These are phyloP conservation scores for Agriotes lineatus DNA, from an alignment of 2,888 invertebrate genomes.

Conservation along the genomic window DNA sequence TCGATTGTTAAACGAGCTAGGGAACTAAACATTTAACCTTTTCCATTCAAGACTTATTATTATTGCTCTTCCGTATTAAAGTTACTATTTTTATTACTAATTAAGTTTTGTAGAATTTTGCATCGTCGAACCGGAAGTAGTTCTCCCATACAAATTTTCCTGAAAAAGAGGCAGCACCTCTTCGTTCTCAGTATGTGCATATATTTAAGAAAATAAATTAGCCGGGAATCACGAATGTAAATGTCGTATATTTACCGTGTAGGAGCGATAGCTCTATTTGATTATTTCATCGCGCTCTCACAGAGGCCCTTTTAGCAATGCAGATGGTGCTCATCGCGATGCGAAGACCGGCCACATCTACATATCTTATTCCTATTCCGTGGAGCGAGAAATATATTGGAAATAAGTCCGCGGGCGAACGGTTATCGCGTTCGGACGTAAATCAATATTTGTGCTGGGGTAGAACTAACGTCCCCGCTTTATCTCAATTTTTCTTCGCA, in stretches of 20 bases:
- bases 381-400: slow-evolving; percentile 53
- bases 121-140: too few relatives aligned
- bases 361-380: slow-evolving; percentile 54
- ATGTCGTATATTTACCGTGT: slow-evolving; percentile 44
- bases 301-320: slow-evolving; percentile 51
- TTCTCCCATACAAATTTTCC: too few relatives aligned
- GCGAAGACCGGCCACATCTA: slow-evolving; percentile 53
- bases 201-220: slow-evolving; percentile 39
- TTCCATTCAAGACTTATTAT: too few relatives aligned
- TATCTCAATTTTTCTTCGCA: slow-evolving; percentile 50
- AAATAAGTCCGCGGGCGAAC: slow-evolving; percentile 50
- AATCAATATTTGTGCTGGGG: slow-evolving; percentile 52
- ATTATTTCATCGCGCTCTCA: slow-evolving; percentile 47
- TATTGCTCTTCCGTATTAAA: too few relatives aligned
- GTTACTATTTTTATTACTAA: too few relatives aligned
- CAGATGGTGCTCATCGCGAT: slow-evolving; percentile 52
- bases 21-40: too few relatives aligned
- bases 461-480: slow-evolving; percentile 42
- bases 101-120: too few relatives aligned
- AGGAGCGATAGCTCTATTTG: slow-evolving; percentile 44
- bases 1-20: too few relatives aligned
- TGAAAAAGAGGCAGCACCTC: too few relatives aligned
- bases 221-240: slow-evolving; percentile 41
- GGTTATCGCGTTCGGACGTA: slow-evolving; percentile 48
- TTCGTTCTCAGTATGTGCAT: too few relatives aligned